Evolutionary conservation across 2,888 invertebrate species (phyloP).

Genomic region (Tachina lurida): DNA sequence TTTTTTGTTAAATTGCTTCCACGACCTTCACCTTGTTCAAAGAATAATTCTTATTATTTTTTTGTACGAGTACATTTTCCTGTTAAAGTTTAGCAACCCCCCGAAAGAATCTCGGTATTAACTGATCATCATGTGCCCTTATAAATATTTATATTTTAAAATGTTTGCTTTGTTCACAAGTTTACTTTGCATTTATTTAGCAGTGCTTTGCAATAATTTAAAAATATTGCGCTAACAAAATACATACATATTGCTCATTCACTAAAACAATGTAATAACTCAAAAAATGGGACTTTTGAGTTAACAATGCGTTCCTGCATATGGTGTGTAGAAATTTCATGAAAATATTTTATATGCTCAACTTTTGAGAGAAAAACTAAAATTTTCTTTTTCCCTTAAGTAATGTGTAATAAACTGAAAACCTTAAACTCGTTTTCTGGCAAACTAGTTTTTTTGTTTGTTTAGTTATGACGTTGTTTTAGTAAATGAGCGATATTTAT

Average conservation of each 20-base stretch:
- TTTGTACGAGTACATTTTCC: slow-evolving; percentile 3
- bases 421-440: too few species aligned
- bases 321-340: too few species aligned
- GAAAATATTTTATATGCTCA: too few species aligned
- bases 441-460: too few species aligned
- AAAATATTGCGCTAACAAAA: neutral
- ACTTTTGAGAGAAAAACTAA: too few species aligned
- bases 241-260: neutral
- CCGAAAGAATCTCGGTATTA: slow-evolving; percentile 10
- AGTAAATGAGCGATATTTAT: neutral
- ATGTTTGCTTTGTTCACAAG: slow-evolving; percentile 32
- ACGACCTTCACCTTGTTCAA: slow-evolving; percentile 49
- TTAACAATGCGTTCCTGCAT: too few species aligned
- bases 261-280: too few species aligned
- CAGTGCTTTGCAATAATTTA: neutral
- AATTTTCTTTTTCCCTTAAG: too few species aligned
- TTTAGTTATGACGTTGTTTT: too few species aligned
- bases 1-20: neutral
- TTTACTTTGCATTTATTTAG: slow-evolving; percentile 29
- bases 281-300: too few species aligned
- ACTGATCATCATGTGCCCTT: slow-evolving; percentile 15
- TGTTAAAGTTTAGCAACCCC: slow-evolving; percentile 55
- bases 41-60: slow-evolving; percentile 5
- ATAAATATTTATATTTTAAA: slow-evolving; percentile 18
- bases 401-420: too few species aligned